A percentile compares a stretch with the other conserved stretches of the same genome.
Conservation (phyloP, 2,888 invertebrate species). For the Rhagonycha fulva region DNA sequence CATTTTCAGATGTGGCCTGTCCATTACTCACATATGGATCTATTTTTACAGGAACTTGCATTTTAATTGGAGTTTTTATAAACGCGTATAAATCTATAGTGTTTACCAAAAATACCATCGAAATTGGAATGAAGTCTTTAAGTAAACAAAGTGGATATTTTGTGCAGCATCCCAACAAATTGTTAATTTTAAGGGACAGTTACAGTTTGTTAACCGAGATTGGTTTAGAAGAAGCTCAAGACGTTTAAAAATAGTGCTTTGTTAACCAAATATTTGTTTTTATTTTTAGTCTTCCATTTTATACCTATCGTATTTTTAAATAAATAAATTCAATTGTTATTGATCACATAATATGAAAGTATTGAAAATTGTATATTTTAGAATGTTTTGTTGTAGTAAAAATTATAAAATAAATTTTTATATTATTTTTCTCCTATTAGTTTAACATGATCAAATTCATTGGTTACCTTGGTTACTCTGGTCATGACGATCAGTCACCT, state of each 20-base stretch:
- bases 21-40: conserved; percentile 74
- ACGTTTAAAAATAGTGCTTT: conserved; percentile 11
- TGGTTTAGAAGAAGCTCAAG: conserved; percentile 5
- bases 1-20: conserved; percentile 72
- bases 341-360: background rate
- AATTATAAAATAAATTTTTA: background rate
- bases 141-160: conserved; percentile 67
- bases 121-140: conserved; percentile 74
- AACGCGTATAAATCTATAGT: conserved; percentile 77
- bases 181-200: conserved; percentile 15
- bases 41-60: conserved; percentile 69
- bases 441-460: no score
- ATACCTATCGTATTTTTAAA: background rate
- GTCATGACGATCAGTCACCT: no score
- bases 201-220: conserved; percentile 10
- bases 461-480: no score
- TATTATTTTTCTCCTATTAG: background rate
- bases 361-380: background rate
- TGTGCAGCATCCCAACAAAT: conserved; percentile 47
- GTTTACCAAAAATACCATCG: conserved; percentile 75
- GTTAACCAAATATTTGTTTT: background rate
- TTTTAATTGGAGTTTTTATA: conserved; percentile 69
- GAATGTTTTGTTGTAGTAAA: background rate
- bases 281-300: background rate
- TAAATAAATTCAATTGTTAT: background rate